Evolutionary conservation across 2,888 invertebrate species (phyloP).

Genomic region (Pachliopta kotzebuea): DNA sequence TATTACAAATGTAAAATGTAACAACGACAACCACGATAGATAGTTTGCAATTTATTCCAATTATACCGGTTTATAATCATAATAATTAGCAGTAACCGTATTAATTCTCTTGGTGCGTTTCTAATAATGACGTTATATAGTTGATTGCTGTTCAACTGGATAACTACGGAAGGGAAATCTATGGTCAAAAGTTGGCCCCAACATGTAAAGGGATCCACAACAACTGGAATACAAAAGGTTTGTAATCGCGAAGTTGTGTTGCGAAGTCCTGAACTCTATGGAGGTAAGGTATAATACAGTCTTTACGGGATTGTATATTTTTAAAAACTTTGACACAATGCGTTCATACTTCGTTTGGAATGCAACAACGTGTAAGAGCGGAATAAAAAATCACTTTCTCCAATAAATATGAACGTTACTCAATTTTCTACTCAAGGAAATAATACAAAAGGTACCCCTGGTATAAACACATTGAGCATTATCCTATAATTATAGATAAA

Average conservation of each 20-base stretch:
- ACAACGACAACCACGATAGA: constrained; percentile 36
- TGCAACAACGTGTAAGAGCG: constrained; percentile 31
- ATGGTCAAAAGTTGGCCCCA: constrained; percentile 74
- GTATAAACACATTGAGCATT: constrained; percentile 76
- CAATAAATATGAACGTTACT: constrained; percentile 53
- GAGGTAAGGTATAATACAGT: constrained; percentile 68
- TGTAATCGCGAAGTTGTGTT: constrained; percentile 55
- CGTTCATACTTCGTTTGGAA: constrained; percentile 32
- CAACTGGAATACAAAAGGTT: constrained; percentile 63
- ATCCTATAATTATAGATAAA: constrained; percentile 70
- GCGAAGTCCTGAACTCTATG: constrained; percentile 50
- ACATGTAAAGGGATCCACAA: constrained; percentile 69
- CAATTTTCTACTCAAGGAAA: constrained; percentile 53
- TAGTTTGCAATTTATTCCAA: constrained; percentile 44
- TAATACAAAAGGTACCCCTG: constrained; percentile 59
- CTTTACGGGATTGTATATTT: constrained; percentile 67
- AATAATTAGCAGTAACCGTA: constrained; percentile 69
- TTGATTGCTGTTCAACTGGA: constrained; percentile 33
- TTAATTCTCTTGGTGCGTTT: constrained; percentile 54
- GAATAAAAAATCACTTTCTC: constrained; percentile 48
- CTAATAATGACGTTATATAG: constrained; percentile 22
- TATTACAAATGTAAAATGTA: constrained; percentile 46
- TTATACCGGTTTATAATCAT: constrained; percentile 47
- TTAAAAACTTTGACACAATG: constrained; percentile 60
- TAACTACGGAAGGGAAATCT: constrained; percentile 42